phyloP scores from a whole-genome alignment of 2,797 vertebrate genomes.

The Benthosema pterotum region DNA sequence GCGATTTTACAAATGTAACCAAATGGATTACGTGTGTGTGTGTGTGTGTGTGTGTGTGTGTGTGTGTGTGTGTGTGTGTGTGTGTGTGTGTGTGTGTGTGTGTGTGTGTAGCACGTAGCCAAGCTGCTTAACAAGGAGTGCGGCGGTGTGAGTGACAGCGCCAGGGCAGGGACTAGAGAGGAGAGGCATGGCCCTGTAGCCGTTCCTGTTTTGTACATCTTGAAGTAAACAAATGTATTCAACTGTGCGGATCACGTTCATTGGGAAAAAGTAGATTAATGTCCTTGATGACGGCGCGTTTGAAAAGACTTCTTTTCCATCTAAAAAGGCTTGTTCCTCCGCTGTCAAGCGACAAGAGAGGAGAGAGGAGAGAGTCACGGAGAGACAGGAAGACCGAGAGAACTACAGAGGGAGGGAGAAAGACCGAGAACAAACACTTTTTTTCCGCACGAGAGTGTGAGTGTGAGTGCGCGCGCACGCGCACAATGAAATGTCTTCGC shows the following conservation, averaged over 20 bases:
- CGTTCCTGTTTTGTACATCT: conserved; percentile 77
- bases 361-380: conserved; percentile 60
- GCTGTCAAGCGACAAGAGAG: conserved; percentile 67
- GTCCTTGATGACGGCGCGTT: conserved; percentile 74
- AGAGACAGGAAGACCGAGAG: conserved; percentile 49
- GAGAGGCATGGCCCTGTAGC: conserved; percentile 60
- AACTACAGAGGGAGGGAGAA: conserved; percentile 48
- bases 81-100: conserved; percentile 5
- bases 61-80: conserved; percentile 16
- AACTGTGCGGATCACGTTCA: conserved; percentile 72
- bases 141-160: conserved; percentile 65
- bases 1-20: no score
- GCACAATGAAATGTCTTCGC: conserved; percentile 73
- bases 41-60: conserved; percentile 5
- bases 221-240: conserved; percentile 79
- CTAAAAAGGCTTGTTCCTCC: conserved; percentile 69
- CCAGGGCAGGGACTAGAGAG: conserved; percentile 55
- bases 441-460: neutral
- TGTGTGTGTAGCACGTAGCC: conserved; percentile 54
- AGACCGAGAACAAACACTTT: conserved; percentile 18
- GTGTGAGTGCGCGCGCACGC: conserved; percentile 31
- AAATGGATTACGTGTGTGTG: no score
- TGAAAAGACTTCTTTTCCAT: conserved; percentile 72
- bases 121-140: conserved; percentile 53
- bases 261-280: conserved; percentile 76